Percentiles rank a stretch among this genome's conserved stretches.
These are phyloP conservation scores for Portunus trituberculatus DNA, from an alignment of 1,140 invertebrate genomes.

Conservation along the genomic window DNA sequence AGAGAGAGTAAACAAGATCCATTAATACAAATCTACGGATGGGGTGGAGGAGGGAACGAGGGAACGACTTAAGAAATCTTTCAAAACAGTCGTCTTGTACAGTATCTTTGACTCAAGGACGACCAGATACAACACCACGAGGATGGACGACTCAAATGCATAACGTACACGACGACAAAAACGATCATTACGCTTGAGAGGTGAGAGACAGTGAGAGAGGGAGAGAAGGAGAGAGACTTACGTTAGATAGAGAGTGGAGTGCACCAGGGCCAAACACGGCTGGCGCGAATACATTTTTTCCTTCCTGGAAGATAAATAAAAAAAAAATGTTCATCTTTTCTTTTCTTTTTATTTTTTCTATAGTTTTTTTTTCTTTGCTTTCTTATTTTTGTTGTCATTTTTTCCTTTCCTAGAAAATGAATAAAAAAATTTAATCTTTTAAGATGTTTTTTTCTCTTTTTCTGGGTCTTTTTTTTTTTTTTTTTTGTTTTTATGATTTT, in stretches of 20 bases:
- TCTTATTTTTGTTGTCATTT: constrained; percentile 32
- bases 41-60: no score
- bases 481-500: not conserved
- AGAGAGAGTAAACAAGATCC: not conserved
- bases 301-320: constrained; percentile 54
- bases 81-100: no score
- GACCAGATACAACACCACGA: no score
- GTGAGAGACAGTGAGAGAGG: not conserved
- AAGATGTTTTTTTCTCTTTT: not conserved
- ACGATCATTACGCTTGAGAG: not conserved
- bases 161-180: no score
- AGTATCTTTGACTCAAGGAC: no score
- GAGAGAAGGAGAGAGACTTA: constrained; percentile 28
- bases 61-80: no score
- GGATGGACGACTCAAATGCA: no score
- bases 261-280: constrained; percentile 63
- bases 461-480: not conserved
- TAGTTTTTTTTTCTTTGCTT: no score
- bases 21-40: no score
- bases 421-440: no score
- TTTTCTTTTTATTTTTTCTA: no score
- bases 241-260: constrained; percentile 65
- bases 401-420: not conserved
- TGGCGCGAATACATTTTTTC: constrained; percentile 56
- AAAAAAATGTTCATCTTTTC: not conserved